Evolutionary conservation across 2,797 vertebrate species (phyloP).

Genomic region (Lates japonicus): DNA sequence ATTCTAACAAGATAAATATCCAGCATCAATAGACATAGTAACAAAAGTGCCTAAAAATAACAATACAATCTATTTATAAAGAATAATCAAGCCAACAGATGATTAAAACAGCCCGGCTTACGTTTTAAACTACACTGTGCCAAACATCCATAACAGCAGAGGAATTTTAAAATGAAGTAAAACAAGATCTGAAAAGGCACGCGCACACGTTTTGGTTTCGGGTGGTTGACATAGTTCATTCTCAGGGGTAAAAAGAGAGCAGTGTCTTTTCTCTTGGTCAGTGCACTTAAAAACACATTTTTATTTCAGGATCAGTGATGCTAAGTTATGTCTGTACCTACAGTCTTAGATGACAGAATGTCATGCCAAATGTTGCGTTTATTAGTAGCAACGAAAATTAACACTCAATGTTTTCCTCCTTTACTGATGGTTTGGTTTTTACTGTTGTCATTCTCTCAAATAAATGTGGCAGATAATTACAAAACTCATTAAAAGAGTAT

Average conservation of each 20-base stretch:
- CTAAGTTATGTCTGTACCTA: too few species aligned
- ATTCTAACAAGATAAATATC: neutral
- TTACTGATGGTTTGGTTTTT: too few species aligned
- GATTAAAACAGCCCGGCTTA: neutral
- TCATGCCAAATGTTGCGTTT: neutral
- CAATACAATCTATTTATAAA: neutral
- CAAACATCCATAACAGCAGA: neutral
- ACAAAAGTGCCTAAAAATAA: neutral
- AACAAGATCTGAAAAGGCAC: slow-evolving; percentile 29
- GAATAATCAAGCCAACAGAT: neutral
- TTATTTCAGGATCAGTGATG: neutral
- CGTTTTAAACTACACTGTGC: neutral
- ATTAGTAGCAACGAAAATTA: neutral
- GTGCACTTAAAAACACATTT: neutral
- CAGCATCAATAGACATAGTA: neutral
- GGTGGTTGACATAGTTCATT: neutral
- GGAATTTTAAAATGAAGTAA: slow-evolving; percentile 44
- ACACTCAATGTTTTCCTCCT: neutral
- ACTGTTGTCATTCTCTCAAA: neutral
- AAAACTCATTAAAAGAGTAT: neutral
- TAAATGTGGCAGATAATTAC: neutral
- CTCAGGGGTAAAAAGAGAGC: neutral
- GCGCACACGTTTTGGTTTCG: neutral
- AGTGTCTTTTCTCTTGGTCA: neutral
- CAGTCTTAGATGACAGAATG: neutral